Evolutionary conservation across 2,888 invertebrate genomes (phyloP), one percentile per base, ranked within the genome.

Genomic region (Catocala nupta): DNA sequence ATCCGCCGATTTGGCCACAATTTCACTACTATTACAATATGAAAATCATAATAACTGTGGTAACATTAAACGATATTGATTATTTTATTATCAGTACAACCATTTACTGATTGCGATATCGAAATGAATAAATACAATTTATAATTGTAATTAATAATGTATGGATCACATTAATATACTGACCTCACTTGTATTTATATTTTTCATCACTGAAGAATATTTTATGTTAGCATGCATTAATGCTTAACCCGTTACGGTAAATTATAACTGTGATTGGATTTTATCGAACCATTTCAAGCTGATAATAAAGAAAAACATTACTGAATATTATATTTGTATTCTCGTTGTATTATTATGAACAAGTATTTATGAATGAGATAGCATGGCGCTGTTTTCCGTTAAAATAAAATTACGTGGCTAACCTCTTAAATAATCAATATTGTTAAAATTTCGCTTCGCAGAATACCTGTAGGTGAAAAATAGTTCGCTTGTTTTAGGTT

Each of bases 51-150:
- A 67, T 58, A 34, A 44, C 52, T 53, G 57, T 44, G 58, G 59
- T 53, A 33, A 57, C 47, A 61, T 68, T 64, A 55, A 71, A 64
- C 44, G 52, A 56, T 65, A 68, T 65, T 68, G 61, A 74, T 77
- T 71, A 74, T 75, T 71, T 59, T 53, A 64, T 50, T 59, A 66
- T 53, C 57, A 47, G 25, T 56, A 12, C 36, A 49, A 63, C 51
- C 55, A 33, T 51, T 60, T 62, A 49, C 55, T 63, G 69, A 61
- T 71, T 68, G 65, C 59, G 55, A 65, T 67, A 63, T 63, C 50
- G 58, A 64, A 59, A 66, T 62, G 60, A 65, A 61, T 57, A 68
- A 64, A 65, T 77, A 59, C 45, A 74, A 71, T 70, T 62, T 65
- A 50, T 57, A 59, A 64, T 16, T 63, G 55, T 63, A 61, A 66